Percentiles rank a stretch among this genome's conserved stretches.
Evolutionary conservation across 2,888 invertebrate genomes (phyloP).

Genomic region (Sesamia inferens): DNA sequence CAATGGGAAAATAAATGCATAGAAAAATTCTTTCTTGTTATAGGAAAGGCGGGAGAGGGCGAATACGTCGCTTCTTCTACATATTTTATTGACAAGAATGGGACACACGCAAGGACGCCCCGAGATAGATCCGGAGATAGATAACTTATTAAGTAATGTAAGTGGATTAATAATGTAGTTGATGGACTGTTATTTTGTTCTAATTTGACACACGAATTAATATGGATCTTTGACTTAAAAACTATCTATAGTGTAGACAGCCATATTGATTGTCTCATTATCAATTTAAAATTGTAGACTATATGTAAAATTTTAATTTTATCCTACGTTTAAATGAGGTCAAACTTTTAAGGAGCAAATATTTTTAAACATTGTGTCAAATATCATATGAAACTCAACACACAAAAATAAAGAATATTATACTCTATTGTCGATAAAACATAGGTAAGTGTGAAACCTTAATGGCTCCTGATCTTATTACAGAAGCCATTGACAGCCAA

Average conservation of each 20-base stretch:
- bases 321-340: background rate
- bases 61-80: conserved; percentile 85
- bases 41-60: conserved; percentile 84
- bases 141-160: conserved; percentile 58
- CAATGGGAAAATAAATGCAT: conserved; percentile 85
- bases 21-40: conserved; percentile 89
- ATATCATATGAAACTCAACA: background rate
- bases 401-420: too few relatives aligned
- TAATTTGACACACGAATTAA: conserved; percentile 44
- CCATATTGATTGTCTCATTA: background rate
- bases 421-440: background rate
- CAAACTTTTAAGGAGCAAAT: background rate
- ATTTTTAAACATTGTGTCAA: background rate
- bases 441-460: background rate
- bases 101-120: conserved; percentile 63
- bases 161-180: conserved; percentile 51
- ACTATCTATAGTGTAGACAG: too few relatives aligned
- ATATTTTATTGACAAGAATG: conserved; percentile 86
- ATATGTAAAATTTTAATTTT: background rate
- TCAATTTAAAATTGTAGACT: conserved; percentile 2
- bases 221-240: conserved; percentile 28
- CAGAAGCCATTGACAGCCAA: background rate
- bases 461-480: conserved; percentile 7
- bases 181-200: conserved; percentile 49
- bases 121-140: conserved; percentile 73